These are phyloP conservation scores for Megalops atlanticus DNA, from an alignment of 2,113 vertebrate species.

Conservation along the genomic window DNA sequence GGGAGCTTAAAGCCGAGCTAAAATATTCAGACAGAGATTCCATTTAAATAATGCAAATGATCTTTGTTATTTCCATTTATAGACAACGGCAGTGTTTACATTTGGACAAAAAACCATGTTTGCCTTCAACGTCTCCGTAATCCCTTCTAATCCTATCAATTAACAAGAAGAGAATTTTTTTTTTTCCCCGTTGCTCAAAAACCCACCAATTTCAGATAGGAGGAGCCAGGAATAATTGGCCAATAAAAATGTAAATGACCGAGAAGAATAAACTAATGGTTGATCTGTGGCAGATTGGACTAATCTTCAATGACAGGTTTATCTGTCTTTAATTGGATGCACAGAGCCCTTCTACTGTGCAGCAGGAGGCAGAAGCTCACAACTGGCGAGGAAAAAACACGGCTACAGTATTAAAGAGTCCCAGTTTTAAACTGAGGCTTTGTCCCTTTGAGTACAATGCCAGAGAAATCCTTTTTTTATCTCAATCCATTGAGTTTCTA, in stretches of 20 bases:
- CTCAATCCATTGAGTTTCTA: background rate
- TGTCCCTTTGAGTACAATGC: background rate
- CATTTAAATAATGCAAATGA: background rate
- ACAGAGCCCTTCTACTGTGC: background rate
- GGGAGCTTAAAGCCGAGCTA: background rate
- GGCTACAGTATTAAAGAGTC: background rate
- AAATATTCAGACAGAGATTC: background rate
- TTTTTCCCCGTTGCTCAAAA: slow-evolving; percentile 47
- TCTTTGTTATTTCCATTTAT: background rate
- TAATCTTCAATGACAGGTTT: slow-evolving; percentile 71
- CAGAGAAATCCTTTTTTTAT: background rate
- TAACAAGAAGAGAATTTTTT: slow-evolving; percentile 58
- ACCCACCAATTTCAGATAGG: slow-evolving; percentile 50
- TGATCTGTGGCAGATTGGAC: slow-evolving; percentile 49
- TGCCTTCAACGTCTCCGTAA: slow-evolving; percentile 66
- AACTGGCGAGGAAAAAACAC: background rate
- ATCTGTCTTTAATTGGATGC: slow-evolving; percentile 64
- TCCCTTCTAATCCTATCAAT: slow-evolving; percentile 67
- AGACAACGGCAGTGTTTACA: background rate
- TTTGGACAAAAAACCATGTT: slow-evolving; percentile 55
- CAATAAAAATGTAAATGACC: slow-evolving; percentile 75
- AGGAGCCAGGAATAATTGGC: slow-evolving; percentile 70
- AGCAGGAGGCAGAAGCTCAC: background rate
- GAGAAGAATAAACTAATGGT: slow-evolving; percentile 59
- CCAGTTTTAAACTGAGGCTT: background rate